A percentile compares a stretch with the other conserved stretches of the same genome.
These are phyloP conservation scores for Xestia sexstrigata DNA, from an alignment of 2,888 invertebrate genomes.

Conservation along the genomic window DNA sequence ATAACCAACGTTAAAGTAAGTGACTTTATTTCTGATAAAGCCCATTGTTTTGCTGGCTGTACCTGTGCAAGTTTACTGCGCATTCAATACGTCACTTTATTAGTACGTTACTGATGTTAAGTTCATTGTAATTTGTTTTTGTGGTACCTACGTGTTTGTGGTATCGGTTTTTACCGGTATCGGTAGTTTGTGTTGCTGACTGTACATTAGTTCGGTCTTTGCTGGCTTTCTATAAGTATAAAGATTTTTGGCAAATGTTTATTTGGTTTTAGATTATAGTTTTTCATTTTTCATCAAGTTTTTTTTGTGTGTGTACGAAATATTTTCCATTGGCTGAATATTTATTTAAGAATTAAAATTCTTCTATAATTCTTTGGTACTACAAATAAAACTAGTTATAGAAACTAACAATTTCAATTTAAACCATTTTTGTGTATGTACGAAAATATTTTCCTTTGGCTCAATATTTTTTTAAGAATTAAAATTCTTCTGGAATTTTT, in stretches of 20 bases:
- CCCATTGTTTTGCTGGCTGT: conserved; percentile 64
- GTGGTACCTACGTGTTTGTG: conserved; percentile 56
- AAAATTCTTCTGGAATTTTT: not conserved
- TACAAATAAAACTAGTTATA: not conserved
- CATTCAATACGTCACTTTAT: conserved; percentile 74
- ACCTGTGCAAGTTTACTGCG: conserved; percentile 70
- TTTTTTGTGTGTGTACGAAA: not conserved
- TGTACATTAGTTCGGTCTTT: conserved; percentile 46
- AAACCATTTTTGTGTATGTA: not conserved
- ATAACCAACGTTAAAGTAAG: conserved; percentile 57
- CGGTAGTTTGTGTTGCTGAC: conserved; percentile 61
- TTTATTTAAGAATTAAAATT: not conserved
- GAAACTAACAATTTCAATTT: conserved; percentile 24
- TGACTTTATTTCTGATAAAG: conserved; percentile 62
- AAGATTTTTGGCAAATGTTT: not conserved
- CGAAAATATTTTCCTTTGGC: not conserved
- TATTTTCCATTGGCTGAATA: not conserved
- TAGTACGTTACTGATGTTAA: conserved; percentile 74
- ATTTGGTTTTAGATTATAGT: not conserved
- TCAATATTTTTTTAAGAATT: too few species aligned
- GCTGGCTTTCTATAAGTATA: not conserved
- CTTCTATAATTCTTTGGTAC: not conserved
- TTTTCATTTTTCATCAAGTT: not conserved
- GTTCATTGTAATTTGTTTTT: conserved; percentile 77
- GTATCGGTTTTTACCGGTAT: conserved; percentile 35